phyloP scores from a whole-genome alignment of 2,797 vertebrate genomes.

The Xerus rutilus region DNA sequence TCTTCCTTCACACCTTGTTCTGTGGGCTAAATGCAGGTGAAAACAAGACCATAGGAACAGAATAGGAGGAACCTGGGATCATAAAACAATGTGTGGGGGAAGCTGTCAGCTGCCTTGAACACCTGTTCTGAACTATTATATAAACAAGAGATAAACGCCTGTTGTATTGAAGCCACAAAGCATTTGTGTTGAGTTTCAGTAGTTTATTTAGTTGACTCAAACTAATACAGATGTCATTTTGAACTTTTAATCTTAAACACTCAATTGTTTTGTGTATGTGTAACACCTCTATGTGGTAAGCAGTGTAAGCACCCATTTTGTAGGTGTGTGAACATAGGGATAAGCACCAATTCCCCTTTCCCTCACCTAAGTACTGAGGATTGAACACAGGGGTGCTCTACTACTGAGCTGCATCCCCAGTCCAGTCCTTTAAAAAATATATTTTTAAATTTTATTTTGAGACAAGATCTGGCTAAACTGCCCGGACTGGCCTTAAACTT shows the following conservation, averaged over 20 bases:
- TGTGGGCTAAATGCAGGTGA: background rate
- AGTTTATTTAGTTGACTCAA: constrained; percentile 12
- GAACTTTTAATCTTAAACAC: constrained; percentile 43
- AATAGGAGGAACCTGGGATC: background rate
- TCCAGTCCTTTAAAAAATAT: too few species aligned
- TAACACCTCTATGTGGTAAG: background rate
- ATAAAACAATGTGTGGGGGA: background rate
- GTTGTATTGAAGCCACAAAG: background rate
- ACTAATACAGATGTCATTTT: background rate
- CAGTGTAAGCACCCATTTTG: background rate
- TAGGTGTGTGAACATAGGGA: background rate
- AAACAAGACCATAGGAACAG: background rate
- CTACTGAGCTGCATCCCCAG: too few species aligned
- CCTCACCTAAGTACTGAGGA: too few species aligned
- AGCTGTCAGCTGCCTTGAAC: background rate
- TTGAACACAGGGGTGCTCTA: too few species aligned
- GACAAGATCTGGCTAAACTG: too few species aligned
- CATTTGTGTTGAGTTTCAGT: background rate
- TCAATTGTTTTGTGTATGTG: constrained; percentile 18
- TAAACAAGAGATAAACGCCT: constrained; percentile 32
- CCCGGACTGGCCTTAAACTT: too few species aligned
- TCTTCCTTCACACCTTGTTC: background rate
- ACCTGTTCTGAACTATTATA: background rate
- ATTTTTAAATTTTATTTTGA: too few species aligned
- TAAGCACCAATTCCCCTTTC: too few species aligned